Conservation (phyloP, 2,797 vertebrate genomes). For the Gymnothorax reevesii region DNA sequence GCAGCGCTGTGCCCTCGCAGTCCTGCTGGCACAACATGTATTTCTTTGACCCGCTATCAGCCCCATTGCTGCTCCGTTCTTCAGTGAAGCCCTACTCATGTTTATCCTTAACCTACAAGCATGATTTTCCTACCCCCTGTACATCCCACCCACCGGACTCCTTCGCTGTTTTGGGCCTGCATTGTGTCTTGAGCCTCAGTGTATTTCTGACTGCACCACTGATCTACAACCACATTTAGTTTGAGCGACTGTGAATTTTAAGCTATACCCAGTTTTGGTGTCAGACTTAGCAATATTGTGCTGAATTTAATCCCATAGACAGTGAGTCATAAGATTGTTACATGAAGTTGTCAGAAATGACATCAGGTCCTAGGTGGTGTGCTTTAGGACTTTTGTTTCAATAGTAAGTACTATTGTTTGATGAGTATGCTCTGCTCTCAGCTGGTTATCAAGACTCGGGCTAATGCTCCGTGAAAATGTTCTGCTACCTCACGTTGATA, state of each 20-base stretch:
- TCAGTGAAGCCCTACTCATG: neutral
- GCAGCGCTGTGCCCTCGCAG: neutral
- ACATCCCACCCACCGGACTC: neutral
- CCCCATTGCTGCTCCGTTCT: neutral
- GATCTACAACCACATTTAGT: neutral
- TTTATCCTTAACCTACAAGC: neutral
- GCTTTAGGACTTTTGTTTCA: slow-evolving; percentile 12
- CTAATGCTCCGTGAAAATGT: neutral
- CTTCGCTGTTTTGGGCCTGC: neutral
- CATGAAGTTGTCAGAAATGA: slow-evolving; percentile 14
- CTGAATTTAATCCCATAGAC: slow-evolving; percentile 29
- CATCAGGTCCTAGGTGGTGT: slow-evolving; percentile 43
- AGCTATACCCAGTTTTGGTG: neutral
- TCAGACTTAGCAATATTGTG: neutral
- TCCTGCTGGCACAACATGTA: neutral
- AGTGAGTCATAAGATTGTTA: slow-evolving; percentile 40
- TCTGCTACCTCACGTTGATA: slow-evolving; percentile 13
- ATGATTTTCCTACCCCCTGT: neutral
- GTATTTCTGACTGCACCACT: neutral
- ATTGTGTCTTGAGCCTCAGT: neutral
- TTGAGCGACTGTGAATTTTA: neutral
- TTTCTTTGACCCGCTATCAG: neutral
- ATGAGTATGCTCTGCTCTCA: slow-evolving; percentile 81
- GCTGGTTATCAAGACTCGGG: slow-evolving; percentile 65
- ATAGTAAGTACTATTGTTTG: slow-evolving; percentile 83